Evolutionary conservation across 2,113 vertebrate genomes (phyloP).

Genomic region (Pyrgilauda ruficollis): DNA sequence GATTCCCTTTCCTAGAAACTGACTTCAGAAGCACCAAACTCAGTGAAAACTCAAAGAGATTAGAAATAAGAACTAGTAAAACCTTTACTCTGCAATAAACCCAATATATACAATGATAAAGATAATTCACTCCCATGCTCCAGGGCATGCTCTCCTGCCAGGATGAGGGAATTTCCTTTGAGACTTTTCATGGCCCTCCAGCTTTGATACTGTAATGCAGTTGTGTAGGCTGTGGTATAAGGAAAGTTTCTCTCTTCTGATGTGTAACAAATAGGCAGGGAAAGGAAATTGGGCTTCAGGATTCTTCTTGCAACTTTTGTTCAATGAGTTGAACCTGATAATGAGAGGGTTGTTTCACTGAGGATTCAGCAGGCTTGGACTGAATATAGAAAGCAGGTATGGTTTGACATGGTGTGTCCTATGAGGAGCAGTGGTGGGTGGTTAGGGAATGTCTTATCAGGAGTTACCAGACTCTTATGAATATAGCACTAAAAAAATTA

Average conservation of each 20-base stretch:
- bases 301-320: not conserved
- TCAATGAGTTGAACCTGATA: not conserved
- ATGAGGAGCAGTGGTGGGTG: not conserved
- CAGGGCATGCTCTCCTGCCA: not conserved
- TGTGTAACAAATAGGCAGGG: not conserved
- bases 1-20: not conserved
- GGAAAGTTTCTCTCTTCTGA: not conserved
- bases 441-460: not conserved
- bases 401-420: not conserved
- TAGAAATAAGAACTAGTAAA: not conserved
- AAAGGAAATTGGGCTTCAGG: not conserved
- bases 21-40: not conserved
- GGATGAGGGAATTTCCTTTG: conserved; percentile 34
- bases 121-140: not conserved
- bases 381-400: not conserved
- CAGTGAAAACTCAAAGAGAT: not conserved
- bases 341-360: not conserved
- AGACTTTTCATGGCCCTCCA: not conserved
- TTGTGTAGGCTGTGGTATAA: not conserved
- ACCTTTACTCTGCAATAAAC: conserved; percentile 1
- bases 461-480: not conserved
- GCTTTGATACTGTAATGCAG: not conserved
- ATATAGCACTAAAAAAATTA: not conserved
- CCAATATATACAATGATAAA: not conserved
- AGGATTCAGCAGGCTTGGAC: not conserved